Evolutionary conservation across 2,113 vertebrate species (phyloP).

Genomic region (Hypomesus transpacificus): DNA sequence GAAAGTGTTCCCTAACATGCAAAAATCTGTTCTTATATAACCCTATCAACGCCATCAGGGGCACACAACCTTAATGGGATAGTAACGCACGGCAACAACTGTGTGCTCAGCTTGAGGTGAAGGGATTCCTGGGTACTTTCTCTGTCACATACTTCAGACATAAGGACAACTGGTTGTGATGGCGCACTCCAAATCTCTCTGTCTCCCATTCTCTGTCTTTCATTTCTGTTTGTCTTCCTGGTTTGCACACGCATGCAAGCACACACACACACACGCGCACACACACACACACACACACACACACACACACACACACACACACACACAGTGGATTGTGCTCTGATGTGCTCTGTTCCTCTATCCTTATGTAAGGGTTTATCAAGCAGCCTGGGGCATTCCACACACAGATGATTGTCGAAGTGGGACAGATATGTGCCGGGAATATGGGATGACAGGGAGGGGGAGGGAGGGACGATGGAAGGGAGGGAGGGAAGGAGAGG

Average conservation of each 20-base stretch:
- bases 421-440: not conserved
- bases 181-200: not conserved
- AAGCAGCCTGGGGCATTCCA: not conserved
- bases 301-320: not conserved
- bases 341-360: constrained; percentile 1
- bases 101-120: not conserved
- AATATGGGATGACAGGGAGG: not conserved
- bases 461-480: not conserved
- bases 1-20: constrained; percentile 4
- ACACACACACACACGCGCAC: not conserved
- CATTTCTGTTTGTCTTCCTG: not conserved
- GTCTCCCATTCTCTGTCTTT: not conserved
- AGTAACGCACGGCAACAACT: not conserved
- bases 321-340: not conserved
- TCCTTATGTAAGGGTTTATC: constrained; percentile 5
- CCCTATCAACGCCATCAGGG: not conserved
- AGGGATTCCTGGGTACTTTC: not conserved
- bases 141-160: no score
- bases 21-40: not conserved
- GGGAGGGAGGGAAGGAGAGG: not conserved
- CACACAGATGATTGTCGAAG: not conserved
- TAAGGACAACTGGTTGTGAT: not conserved
- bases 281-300: not conserved
- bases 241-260: not conserved
- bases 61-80: constrained; percentile 2